Evolutionary conservation across 2,113 vertebrate genomes (phyloP), one percentile per base, ranked within the genome.

Genomic region (Pluvianellus socialis): DNA sequence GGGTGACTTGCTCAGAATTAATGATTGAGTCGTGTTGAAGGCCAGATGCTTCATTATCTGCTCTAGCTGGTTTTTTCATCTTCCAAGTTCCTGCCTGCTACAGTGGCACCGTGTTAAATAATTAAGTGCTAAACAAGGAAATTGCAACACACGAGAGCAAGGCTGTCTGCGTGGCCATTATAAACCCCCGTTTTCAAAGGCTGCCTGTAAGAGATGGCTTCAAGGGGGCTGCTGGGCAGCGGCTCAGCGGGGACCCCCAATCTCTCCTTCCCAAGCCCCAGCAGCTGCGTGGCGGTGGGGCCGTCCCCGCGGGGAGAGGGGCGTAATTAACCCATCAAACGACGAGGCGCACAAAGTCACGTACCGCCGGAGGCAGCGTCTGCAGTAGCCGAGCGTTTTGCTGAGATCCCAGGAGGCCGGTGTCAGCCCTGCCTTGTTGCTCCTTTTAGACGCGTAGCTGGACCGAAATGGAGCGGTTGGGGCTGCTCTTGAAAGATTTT

Each of bases 41-140:
- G 83, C 80, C 97, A 91, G 71, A 76, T 80, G 83, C 92, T 94
- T 86, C 77, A 50, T 96, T 96, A 79, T 94, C 93, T 96, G 83
- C 88, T 82, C 62, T 21, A 30, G 35, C 89, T 94, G 2, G 5
- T n/a, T 56, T 77, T 75, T 79, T 66, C 67, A 49, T 63, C 77
- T 63, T 66, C 82, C 47, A 4, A 21, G 26, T 62, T 79, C 67
- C 90, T n/a, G 58, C 66, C 84, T 71, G 44, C 67, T 73, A 7
- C 66, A 7, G 88, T 49, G 52, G 61, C 94, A 86, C 90, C 2
- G 0, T 40, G 58, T 79, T 92, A 79, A 96, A 63, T 91, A 92
- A 93, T 90, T 35, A 88, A 76, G 66, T 44, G 42, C 71, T 73
- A 50, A 85, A 90, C 80, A 72, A 91, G 86, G 77, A 44, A 35